Evolutionary conservation across 2,888 invertebrate genomes (phyloP), one percentile per base, ranked within the genome.

Genomic region (Nemapogon koenigi): DNA sequence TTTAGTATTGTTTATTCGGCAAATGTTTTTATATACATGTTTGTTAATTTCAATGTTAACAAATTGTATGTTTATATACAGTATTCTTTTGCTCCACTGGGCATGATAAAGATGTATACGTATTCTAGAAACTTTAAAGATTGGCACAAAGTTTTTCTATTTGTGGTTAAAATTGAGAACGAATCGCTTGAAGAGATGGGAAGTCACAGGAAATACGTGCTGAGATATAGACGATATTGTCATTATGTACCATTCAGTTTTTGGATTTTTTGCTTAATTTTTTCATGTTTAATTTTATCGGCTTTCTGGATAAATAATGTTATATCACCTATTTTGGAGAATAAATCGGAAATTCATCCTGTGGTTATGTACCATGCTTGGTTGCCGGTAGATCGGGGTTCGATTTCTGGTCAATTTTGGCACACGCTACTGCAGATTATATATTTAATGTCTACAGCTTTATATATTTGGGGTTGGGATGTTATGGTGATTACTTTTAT

Each of bases 391-490:
- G 28, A 40, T 2, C 48, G 46, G 2, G 58, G 59, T 15, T n/a
- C 25, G 2, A 62, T 64, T 7, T 61, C 63, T 0, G 67, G 64
- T 0, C 69, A 68, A 44, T 68, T 65, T 43, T 43, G 44, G 1
- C 56, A 58, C 1, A 62, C 69, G 62, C 26, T 42, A 1, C 52
- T 64, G 19, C 66, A 71, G 42, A 62, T 59, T 2, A 22, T 65
- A 1, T 41, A 64, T 4, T 68, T 65, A 7, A 39, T 59, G 15
- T 45, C 57, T 18, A 55, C 63, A n/a, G 63, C 60, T 31, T 46
- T 51, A 0, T 67, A 63, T 35, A 51, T 69, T 2, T 49, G 67
- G 4, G 50, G 52, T 10, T 71, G 69, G 70, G 70, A 71, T 37
- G 60, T 62, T 22, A 47, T 61, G 4, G 59, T 62, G 1, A 52